phyloP scores from a whole-genome alignment of 2,888 invertebrate genomes.

The Phytoseiulus persimilis region DNA sequence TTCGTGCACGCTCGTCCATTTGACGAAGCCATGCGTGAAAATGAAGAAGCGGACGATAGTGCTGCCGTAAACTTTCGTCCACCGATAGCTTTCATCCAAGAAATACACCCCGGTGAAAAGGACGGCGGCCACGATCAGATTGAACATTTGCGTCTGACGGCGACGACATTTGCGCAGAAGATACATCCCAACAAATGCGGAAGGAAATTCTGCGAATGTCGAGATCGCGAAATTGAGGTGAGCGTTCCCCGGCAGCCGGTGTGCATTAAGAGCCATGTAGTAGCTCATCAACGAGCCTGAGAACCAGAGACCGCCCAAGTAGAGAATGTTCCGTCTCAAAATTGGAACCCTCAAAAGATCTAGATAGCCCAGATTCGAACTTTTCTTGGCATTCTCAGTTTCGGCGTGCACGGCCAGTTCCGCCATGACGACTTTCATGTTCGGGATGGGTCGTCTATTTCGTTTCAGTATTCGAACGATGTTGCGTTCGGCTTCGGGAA shows the following conservation, averaged over 20 bases:
- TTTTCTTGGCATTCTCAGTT: neutral
- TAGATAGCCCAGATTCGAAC: neutral
- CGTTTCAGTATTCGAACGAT: neutral
- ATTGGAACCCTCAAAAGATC: neutral
- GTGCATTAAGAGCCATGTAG: conserved; percentile 20
- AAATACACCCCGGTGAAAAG: neutral
- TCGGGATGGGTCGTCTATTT: neutral
- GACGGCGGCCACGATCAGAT: neutral
- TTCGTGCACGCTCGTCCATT: conserved; percentile 7
- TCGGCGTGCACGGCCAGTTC: conserved; percentile 8
- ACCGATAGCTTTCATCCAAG: neutral
- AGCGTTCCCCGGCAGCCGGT: conserved; percentile 17
- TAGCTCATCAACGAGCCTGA: conserved; percentile 18
- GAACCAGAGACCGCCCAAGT: neutral
- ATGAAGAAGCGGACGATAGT: conserved; percentile 5
- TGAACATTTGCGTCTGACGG: conserved; percentile 5
- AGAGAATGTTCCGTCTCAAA: conserved; percentile 13
- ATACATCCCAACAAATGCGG: neutral
- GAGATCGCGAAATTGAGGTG: conserved; percentile 22
- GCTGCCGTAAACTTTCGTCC: neutral
- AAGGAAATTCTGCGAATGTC: conserved; percentile 14
- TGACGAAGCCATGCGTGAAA: conserved; percentile 11
- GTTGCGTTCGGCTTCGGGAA: neutral
- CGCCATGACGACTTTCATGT: neutral
- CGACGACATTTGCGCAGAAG: conserved; percentile 8